Evolutionary conservation across 1,140 invertebrate species (phyloP).

Genomic region (Drosophila athabasca): DNA sequence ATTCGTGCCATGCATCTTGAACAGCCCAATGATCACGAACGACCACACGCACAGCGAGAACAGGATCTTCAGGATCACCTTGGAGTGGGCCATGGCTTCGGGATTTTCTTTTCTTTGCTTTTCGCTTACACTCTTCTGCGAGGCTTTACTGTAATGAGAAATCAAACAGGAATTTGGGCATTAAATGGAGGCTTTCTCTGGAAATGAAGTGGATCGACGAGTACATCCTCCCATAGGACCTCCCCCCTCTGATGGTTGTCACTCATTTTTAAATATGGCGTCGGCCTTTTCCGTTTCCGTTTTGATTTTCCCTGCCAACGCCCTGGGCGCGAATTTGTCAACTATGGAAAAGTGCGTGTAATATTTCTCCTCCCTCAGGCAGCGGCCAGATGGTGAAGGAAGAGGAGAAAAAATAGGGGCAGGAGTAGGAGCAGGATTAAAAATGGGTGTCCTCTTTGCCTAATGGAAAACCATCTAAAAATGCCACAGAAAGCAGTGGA

Average conservation of each 20-base stretch:
- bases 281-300: constrained; percentile 42
- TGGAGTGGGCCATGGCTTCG: constrained; percentile 75
- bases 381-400: not conserved
- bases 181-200: not conserved
- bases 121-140: not conserved
- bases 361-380: constrained; percentile 46
- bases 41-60: constrained; percentile 83
- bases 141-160: not conserved
- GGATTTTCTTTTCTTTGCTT: not conserved
- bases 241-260: constrained; percentile 17
- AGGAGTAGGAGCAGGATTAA: too few species aligned
- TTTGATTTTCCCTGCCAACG: not conserved
- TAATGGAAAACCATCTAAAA: constrained; percentile 68
- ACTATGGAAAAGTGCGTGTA: constrained; percentile 54
- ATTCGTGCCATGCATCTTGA: constrained; percentile 82
- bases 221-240: not conserved
- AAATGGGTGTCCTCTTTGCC: constrained; percentile 10
- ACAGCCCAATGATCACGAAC: constrained; percentile 81
- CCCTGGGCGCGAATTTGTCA: constrained; percentile 19
- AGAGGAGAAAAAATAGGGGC: not conserved
- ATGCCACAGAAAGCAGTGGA: constrained; percentile 8
- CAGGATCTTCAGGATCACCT: constrained; percentile 80
- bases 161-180: not conserved
- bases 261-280: constrained; percentile 62
- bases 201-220: not conserved